Evolutionary conservation across 92 coral and sea anemone species (phyloP).

Genomic region (Meandrina meandrites): DNA sequence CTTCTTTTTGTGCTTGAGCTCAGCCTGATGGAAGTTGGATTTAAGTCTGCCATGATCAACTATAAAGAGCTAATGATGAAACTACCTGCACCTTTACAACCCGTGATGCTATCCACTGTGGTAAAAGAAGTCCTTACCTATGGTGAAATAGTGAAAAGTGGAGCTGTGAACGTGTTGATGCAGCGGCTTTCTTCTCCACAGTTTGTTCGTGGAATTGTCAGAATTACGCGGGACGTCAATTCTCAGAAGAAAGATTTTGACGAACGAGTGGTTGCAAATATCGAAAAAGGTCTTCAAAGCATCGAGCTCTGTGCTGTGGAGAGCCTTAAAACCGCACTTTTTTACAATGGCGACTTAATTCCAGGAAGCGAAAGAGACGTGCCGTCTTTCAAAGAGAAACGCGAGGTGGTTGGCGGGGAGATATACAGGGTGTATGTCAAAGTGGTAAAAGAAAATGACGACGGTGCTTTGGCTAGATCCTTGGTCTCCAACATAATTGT

Average conservation of each 20-base stretch:
- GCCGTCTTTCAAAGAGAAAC: conserved; percentile 50
- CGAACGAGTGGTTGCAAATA: conserved; percentile 24
- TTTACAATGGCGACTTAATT: conserved; percentile 26
- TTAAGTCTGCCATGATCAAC: neutral
- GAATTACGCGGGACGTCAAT: conserved; percentile 51
- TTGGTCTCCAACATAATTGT: neutral
- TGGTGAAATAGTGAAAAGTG: neutral
- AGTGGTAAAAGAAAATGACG: neutral
- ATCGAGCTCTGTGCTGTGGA: conserved; percentile 34
- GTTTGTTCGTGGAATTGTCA: conserved; percentile 27
- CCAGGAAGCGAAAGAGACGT: conserved; percentile 50
- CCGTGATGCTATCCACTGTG: conserved; percentile 51
- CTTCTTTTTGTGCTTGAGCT: conserved; percentile 44
- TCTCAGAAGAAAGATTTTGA: conserved; percentile 6
- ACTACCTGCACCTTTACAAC: conserved; percentile 52
- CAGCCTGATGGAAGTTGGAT: neutral
- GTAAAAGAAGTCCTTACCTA: conserved; percentile 36
- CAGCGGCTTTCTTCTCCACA: conserved; percentile 39
- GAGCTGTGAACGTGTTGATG: conserved; percentile 25
- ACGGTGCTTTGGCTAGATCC: neutral
- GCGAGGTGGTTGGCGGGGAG: conserved; percentile 19
- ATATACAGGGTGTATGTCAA: conserved; percentile 58
- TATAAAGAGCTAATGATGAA: conserved; percentile 46
- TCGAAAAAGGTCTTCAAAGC: conserved; percentile 36
- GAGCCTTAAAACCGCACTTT: conserved; percentile 27